Base-by-base conservation (phyloP, 2,888 invertebrate genomes). In the Hypomecis atomaria region DNA sequence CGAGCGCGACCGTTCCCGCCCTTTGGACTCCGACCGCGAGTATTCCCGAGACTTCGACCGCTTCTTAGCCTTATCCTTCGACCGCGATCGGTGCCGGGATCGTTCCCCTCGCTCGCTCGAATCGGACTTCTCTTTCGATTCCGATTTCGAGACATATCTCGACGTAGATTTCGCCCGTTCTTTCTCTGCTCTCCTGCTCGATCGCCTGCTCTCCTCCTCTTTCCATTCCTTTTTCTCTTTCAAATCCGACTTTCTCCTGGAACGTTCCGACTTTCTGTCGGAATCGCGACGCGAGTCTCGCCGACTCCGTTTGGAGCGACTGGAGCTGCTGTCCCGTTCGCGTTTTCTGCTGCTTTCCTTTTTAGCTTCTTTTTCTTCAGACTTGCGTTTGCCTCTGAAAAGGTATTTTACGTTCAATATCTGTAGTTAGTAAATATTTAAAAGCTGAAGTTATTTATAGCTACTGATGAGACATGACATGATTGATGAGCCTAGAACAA, bases 281-380 rank as follows among this genome's bases (percentile, higher is more conserved):
- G 84, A 83, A 62, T 88, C 87, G 23, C 86, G 83, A 72, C 84
- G 88, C 1, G 88, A 86, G 48, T 89, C 87, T 8, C 84, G 77
- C 23, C 75, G 83, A 48, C 79, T 86, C 74, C 78, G 85, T 76
- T 86, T 90, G 2, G 83, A 78, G 55, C 77, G 81, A 44, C 79
- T 74, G 9, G 79, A 73, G 69, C 71, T 77, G 52, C 71, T 77
- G 36, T 79, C 82, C 40, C 81, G 80, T 48, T 78, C 79, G 48
- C 85, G 80, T 72, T 87, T 88, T 53, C 75, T 78, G 62, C 74
- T 78, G 64, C 75, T 73, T 33, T 77, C 72, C 69, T 85, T 84
- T 60, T 78, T 66, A 8, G 34, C 7, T 33, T 61, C 65, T 23
- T 53, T 65, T 48, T 71, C 77, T 40, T 78, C 75, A 34, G 72